Evolutionary conservation across 2,113 vertebrate species (phyloP).

Genomic region (Micronycteris hirsuta): DNA sequence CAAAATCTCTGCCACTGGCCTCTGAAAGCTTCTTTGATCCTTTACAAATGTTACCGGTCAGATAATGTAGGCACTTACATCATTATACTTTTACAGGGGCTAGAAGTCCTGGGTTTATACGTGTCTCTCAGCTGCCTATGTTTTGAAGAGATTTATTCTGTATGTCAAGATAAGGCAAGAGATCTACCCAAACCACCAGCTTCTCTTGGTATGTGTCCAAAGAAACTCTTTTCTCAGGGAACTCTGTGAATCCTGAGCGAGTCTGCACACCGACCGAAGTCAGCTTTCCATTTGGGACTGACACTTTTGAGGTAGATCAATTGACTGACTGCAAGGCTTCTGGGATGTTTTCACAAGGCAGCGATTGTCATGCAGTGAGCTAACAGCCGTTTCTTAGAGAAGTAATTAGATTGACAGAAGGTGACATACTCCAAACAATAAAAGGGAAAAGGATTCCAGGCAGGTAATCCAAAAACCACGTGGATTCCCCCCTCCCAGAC

Average conservation of each 20-base stretch:
- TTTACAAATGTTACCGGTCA: conserved; percentile 19
- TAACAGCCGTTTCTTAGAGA: conserved; percentile 43
- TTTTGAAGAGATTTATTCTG: conserved; percentile 37
- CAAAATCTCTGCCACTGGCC: conserved; percentile 10
- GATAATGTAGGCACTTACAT: background rate
- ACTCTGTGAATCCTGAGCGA: background rate
- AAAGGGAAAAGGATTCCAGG: conserved; percentile 35
- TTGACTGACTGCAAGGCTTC: conserved; percentile 46
- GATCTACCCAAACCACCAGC: background rate
- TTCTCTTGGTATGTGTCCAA: background rate
- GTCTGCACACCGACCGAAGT: background rate
- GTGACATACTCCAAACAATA: conserved; percentile 59
- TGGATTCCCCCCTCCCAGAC: conserved; percentile 40
- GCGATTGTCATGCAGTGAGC: conserved; percentile 43
- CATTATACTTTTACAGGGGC: background rate
- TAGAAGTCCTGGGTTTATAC: background rate
- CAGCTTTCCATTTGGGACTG: conserved; percentile 32
- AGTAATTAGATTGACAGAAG: conserved; percentile 70
- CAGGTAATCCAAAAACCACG: conserved; percentile 57
- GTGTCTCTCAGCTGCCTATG: background rate
- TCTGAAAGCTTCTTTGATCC: conserved; percentile 30
- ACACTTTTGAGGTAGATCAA: conserved; percentile 42
- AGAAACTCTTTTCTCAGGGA: conserved; percentile 17
- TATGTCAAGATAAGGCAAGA: conserved; percentile 10
- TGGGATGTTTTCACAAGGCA: conserved; percentile 40